Base-by-base conservation (phyloP, 2,797 vertebrate species). In the Urocyon cinereoargenteus region DNA sequence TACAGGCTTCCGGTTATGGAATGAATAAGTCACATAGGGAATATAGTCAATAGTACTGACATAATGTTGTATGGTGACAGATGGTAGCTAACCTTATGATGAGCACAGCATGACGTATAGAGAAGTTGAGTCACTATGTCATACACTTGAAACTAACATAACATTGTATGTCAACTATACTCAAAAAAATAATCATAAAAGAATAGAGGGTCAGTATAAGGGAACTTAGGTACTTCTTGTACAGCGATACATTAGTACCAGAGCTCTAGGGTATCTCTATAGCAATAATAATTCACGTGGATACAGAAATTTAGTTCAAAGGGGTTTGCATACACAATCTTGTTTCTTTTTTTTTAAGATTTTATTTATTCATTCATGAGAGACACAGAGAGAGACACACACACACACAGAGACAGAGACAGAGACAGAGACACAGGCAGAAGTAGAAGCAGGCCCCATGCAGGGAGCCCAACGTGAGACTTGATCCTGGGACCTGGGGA, bases 291-390 rank as follows among this genome's bases (percentile, higher is more conserved):
- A 70, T 57, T 88, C 9, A 24, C n/a, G 90, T 66, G 72, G 87
- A 83, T 36, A 62, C 66, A 22, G 13, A 91, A 83, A 77, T 89
- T 90, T 66, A 96, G 36, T 66, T 87, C 53, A 81, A 73, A 82
- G 34, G 34, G 9, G 4, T 90, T 81, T 79, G 68, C 62, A 86
- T 75, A 14, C 24, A 79, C 61, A 86, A 55, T 59, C 53, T 94
- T 49, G 91, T 89, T 93, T 94, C 91, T 45, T 45, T 8, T 45
- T 8, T 40, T 45, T 45, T 45, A 45, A 45, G 6, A 45, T 45
- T 45, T 45, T 45, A 45, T 45, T 45, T 45, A 45, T 45, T 45
- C 40, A 45, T 45, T 45, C 40, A 45, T 45, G 40, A 45, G 40
- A 45, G 40, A 45, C 40, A 45, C 40, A 45, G 6, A 7, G 6